phyloP scores from a whole-genome alignment of 2,888 invertebrate species.

The Teleogryllus oceanicus region DNA sequence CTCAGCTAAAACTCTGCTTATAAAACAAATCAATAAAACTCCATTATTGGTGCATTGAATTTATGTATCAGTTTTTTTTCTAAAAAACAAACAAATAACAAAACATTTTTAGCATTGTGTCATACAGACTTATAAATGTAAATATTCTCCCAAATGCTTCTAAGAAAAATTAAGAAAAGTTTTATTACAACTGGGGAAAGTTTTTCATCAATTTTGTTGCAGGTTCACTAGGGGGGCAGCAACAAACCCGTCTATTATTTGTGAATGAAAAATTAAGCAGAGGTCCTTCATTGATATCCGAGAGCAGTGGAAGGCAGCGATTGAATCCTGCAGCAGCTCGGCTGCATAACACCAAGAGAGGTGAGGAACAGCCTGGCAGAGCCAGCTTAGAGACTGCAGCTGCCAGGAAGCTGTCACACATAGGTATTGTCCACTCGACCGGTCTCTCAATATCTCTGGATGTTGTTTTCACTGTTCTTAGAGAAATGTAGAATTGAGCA shows the following conservation, averaged over 20 bases:
- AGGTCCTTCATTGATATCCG: conserved; percentile 38
- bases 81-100: too few relatives aligned
- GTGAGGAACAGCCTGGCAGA: conserved; percentile 33
- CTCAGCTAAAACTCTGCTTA: too few relatives aligned
- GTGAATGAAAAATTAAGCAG: conserved; percentile 41
- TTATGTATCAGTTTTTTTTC: too few relatives aligned
- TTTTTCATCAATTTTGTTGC: neutral
- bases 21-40: too few relatives aligned
- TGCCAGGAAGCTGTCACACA: conserved; percentile 1
- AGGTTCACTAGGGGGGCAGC: conserved; percentile 33
- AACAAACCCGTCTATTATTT: conserved; percentile 40
- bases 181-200: too few relatives aligned
- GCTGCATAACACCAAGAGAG: conserved; percentile 41
- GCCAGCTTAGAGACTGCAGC: conserved; percentile 18
- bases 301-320: conserved; percentile 32
- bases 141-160: too few relatives aligned
- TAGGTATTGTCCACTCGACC: conserved; percentile 9
- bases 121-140: too few relatives aligned
- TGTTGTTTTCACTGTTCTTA: conserved; percentile 12
- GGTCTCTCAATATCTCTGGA: neutral
- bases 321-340: conserved; percentile 33
- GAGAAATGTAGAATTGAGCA: neutral
- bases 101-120: too few relatives aligned
- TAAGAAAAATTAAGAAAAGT: too few relatives aligned
- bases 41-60: too few relatives aligned